Evolutionary conservation across 2,888 invertebrate species (phyloP).

Genomic region (Drosophila ezoana): DNA sequence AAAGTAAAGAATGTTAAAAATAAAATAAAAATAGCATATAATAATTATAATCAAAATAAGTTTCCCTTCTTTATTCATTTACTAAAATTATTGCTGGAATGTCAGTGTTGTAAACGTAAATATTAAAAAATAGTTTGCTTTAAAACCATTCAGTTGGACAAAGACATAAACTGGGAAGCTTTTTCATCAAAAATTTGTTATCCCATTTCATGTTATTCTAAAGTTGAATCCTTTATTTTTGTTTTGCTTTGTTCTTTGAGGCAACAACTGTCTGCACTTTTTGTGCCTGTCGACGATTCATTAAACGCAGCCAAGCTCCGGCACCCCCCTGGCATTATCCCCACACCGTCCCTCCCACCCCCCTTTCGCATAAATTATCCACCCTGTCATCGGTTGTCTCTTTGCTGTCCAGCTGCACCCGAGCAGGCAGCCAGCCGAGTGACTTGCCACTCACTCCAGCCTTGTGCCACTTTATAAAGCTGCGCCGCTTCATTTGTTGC

Average conservation of each 20-base stretch:
- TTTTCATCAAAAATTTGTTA: not conserved
- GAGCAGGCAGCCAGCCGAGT: conserved; percentile 2
- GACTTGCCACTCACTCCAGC: not conserved
- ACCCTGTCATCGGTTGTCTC: conserved; percentile 64
- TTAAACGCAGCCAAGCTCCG: conserved; percentile 27
- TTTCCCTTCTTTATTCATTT: too few species aligned
- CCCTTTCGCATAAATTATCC: conserved; percentile 62
- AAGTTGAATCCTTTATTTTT: conserved; percentile 7
- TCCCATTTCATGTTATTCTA: not conserved
- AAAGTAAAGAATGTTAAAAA: too few species aligned
- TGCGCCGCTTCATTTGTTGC: conserved; percentile 66
- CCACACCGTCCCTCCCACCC: not conserved
- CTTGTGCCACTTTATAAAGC: conserved; percentile 66
- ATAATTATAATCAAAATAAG: too few species aligned
- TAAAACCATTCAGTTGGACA: not conserved
- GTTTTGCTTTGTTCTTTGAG: not conserved
- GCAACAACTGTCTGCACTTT: conserved; percentile 18
- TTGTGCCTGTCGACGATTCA: conserved; percentile 25
- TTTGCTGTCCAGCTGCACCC: conserved; percentile 26
- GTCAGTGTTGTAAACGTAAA: too few species aligned
- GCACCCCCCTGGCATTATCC: too few species aligned
- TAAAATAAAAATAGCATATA: too few species aligned
- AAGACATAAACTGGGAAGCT: not conserved
- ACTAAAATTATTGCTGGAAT: too few species aligned
- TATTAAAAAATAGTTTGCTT: not conserved